Conservation (phyloP, 2,113 vertebrate genomes). For the Channa maculata region DNA sequence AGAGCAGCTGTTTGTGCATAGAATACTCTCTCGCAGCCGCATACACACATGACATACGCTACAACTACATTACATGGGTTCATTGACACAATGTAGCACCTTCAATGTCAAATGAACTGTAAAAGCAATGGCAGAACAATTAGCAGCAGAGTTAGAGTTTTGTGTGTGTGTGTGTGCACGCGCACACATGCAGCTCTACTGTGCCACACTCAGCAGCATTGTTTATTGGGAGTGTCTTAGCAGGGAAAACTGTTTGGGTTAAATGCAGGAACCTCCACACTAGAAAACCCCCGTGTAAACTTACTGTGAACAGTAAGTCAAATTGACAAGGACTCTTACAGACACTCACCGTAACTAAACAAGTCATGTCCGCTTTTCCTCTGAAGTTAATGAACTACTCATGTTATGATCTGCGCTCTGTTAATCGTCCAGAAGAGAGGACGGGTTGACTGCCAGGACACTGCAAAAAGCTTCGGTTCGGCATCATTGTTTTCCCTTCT, state of each 20-base stretch:
- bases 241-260: constrained; percentile 14
- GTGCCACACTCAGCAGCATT: neutral
- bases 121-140: constrained; percentile 48
- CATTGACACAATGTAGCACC: constrained; percentile 49
- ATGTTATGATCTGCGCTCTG: constrained; percentile 36
- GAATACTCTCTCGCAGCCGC: constrained; percentile 20
- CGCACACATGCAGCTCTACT: neutral
- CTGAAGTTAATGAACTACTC: constrained; percentile 40
- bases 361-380: constrained; percentile 9
- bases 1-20: constrained; percentile 53
- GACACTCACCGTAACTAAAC: neutral
- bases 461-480: constrained; percentile 4
- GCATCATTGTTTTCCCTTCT: neutral
- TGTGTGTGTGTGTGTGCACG: neutral
- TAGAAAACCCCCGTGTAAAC: neutral
- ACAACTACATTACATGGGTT: constrained; percentile 49
- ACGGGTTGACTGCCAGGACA: neutral
- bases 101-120: constrained; percentile 62
- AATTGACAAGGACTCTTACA: neutral
- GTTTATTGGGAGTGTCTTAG: constrained; percentile 19
- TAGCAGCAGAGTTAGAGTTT: constrained; percentile 26
- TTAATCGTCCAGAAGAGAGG: neutral
- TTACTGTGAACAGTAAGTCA: neutral
- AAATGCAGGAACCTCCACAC: neutral
- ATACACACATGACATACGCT: constrained; percentile 3